These are phyloP conservation scores for Rhagophthalmus giganteus DNA, from an alignment of 2,888 invertebrate genomes.

Conservation along the genomic window DNA sequence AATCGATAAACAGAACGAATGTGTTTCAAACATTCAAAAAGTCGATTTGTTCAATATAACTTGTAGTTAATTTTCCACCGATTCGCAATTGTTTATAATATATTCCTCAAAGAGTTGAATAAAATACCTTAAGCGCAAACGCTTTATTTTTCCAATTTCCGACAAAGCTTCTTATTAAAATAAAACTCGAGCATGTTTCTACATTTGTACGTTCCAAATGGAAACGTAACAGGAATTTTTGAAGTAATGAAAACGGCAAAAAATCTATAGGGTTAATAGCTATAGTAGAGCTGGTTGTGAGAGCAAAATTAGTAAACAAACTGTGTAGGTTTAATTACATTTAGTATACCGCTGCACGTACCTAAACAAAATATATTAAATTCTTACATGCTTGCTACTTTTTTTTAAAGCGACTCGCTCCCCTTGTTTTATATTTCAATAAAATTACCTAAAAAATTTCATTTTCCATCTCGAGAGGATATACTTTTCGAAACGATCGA, in stretches of 20 bases:
- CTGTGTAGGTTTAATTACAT: neutral
- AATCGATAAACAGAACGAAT: too few relatives aligned
- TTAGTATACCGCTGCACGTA: neutral
- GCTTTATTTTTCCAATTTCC: too few relatives aligned
- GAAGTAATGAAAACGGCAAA: neutral
- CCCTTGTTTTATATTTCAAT: neutral
- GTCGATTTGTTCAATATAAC: too few relatives aligned
- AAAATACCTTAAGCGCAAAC: too few relatives aligned
- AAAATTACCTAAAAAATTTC: neutral
- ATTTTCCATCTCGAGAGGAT: neutral
- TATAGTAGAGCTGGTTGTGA: neutral
- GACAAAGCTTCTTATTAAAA: too few relatives aligned
- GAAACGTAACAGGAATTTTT: too few relatives aligned
- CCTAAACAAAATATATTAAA: neutral
- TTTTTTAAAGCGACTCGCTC: neutral
- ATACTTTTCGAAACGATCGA: neutral
- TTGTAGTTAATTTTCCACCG: too few relatives aligned
- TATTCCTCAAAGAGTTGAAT: too few relatives aligned
- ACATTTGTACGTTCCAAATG: too few relatives aligned
- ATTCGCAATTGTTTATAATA: too few relatives aligned
- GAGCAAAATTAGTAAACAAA: neutral
- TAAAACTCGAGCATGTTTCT: too few relatives aligned
- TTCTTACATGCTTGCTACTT: neutral
- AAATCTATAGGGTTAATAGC: neutral
- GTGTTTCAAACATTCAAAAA: too few relatives aligned